These are phyloP conservation scores for Panthera uncia DNA, from an alignment of 2,113 vertebrate genomes.

Conservation along the genomic window DNA sequence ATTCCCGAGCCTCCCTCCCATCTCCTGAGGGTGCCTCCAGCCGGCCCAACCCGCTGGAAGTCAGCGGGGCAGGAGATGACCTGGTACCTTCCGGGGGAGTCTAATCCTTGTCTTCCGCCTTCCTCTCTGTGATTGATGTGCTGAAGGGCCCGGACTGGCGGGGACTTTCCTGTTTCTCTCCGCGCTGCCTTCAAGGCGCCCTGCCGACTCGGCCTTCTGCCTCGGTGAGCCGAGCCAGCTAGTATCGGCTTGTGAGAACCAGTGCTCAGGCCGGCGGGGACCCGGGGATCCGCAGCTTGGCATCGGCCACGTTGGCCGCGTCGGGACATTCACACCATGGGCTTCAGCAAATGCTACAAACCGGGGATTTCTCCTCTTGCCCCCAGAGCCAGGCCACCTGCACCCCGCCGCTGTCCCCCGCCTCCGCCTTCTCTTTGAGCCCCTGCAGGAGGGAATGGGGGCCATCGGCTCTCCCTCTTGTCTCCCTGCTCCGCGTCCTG, in stretches of 20 bases:
- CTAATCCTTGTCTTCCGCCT: too few species aligned
- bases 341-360: too few species aligned
- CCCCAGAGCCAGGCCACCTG: neutral
- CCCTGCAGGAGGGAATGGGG: accelerated
- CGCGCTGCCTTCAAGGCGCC: neutral
- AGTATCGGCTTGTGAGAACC: neutral
- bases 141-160: neutral
- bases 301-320: accelerated
- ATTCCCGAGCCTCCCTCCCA: neutral
- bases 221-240: neutral
- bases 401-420: accelerated
- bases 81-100: neutral
- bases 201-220: neutral
- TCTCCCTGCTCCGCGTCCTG: neutral
- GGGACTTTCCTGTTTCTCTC: neutral
- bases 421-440: neutral
- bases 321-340: neutral
- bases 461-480: neutral
- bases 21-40: neutral
- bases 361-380: neutral
- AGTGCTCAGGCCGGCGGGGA: too few species aligned
- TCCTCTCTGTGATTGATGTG: neutral
- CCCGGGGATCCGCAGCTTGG: neutral
- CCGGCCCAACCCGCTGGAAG: neutral
- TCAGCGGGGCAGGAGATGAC: neutral